Base-by-base conservation (phyloP, 1,140 invertebrate genomes). In the Cheumatopsyche charites region DNA sequence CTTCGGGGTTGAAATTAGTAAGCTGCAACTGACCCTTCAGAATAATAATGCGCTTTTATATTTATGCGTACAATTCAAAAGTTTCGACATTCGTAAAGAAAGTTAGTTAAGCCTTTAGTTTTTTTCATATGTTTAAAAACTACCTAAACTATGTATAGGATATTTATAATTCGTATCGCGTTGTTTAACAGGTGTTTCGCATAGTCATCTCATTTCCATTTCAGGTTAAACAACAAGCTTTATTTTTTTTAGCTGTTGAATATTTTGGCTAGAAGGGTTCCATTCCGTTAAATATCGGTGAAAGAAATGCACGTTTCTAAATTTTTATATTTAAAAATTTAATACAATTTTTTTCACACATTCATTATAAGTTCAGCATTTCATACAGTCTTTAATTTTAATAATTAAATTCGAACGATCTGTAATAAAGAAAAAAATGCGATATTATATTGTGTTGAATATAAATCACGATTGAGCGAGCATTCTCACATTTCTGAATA, bases 151-250 rank as follows among this genome's bases (percentile, higher is more conserved):
- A 49, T 49, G 19, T 49, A 61, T 61, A 61, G 6, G 23, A 19
- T 61, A 49, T 49, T 49, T 49, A 61, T 61, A 23, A 61, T 36
- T 36, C 17, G 13, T 49, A 3, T 19, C 45, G 13, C 45, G 45
- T 49, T 49, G 45, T n/a, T n/a, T 49, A 68, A 68, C 66, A 68
- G 66, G 66, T 68, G 66, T 55, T 68, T 68, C 47, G 66, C 66
- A 43, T 41, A n/a, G 23, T 45, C 25, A 41, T 41, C 66, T 68
- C 25, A 55, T 68, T 68, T 68, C 66, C 66, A 68, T 68, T 58
- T 58, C 55, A 25, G 55, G 55, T 58, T 58, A 58, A 25, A 21
- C 55, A 26, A 58, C 21, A 19, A 13, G 21, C 9, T 23, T 21
- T 58, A 58, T 58, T 58, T 13, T 58, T 21, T 13, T 36, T 36